Evolutionary conservation across 1,140 invertebrate genomes (phyloP).

Genomic region (Zaprionus camerounensis): DNA sequence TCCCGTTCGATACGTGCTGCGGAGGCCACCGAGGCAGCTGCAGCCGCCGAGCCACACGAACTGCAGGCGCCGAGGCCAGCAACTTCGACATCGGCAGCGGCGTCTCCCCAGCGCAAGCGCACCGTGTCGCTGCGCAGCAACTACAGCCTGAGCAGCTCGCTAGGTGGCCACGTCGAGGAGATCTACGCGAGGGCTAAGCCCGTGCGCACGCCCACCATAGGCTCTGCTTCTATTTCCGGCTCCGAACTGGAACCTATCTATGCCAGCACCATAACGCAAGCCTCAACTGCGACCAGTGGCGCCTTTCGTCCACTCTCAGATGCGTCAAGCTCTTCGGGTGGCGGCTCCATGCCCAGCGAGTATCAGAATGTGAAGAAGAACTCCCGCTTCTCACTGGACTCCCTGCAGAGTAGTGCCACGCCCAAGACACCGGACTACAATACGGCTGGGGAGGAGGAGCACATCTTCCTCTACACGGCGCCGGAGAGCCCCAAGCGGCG

Average conservation of each 20-base stretch:
- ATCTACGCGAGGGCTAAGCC: conserved; percentile 74
- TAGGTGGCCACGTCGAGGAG: conserved; percentile 57
- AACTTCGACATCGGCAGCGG: conserved; percentile 32
- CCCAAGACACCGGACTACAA: conserved; percentile 81
- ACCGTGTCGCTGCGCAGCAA: conserved; percentile 74
- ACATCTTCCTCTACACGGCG: conserved; percentile 80
- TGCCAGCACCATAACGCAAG: conserved; percentile 47
- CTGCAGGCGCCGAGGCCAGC: conserved; percentile 5
- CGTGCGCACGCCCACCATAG: conserved; percentile 75
- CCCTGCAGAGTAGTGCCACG: conserved; percentile 77
- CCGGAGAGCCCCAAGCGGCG: conserved; percentile 74
- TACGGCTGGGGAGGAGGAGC: conserved; percentile 78
- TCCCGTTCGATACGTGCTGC: conserved; percentile 84
- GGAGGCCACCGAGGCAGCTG: conserved; percentile 66
- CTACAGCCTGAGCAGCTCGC: conserved; percentile 58
- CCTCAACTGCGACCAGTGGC: conserved; percentile 8
- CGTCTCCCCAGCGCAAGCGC: conserved; percentile 48
- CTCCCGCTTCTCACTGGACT: conserved; percentile 79
- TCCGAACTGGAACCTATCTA: conserved; percentile 76
- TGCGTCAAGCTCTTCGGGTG: conserved; percentile 74
- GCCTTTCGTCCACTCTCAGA: conserved; percentile 75
- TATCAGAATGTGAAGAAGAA: conserved; percentile 81
- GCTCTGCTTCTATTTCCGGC: not conserved
- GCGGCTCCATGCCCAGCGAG: conserved; percentile 75
- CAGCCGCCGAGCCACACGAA: conserved; percentile 34